Base-by-base conservation (phyloP, 1,140 invertebrate species). In the Metopolophium dirhodum region DNA sequence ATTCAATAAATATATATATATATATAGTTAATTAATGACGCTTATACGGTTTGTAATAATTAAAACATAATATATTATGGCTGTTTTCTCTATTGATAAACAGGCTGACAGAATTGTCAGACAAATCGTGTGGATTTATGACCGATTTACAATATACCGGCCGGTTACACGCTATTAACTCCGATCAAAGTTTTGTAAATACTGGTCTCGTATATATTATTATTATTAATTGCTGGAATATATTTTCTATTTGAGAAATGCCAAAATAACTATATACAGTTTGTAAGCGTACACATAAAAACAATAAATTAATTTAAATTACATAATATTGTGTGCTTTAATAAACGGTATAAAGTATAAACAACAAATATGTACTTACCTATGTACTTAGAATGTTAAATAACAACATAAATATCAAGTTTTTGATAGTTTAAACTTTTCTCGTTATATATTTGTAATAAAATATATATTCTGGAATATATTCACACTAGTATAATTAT, bases 21-120 rank as follows among this genome's bases (percentile, higher is more conserved):
- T 54, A 51, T 23, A 54, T n/a, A 77, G n/a, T n/a, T 18, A n/a
- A n/a, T 18, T 14, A 68, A 68, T 68, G 14, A n/a, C 4, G 11
- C 30, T n/a, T 77, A 77, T 77, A 35, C 14, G n/a, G 14, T 35
- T 51, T 51, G 11, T 51, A 51, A 77, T 77, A 77, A 77, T 77
- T n/a, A 77, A 77, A n/a, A n/a, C n/a, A n/a, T 77, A 77, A 77
- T 77, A 77, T 77, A 77, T 77, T 77, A 77, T 77, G 61, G 30
- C n/a, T n/a, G 14, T 77, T 77, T 77, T n/a, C n/a, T 77, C 14
- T 18, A 77, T 77, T 77, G n/a, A 77, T 77, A 14, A 77, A 77
- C 6, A 77, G 61, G 30, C 11, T 68, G 11, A 68, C 30, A 30
- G 9, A 68, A 68, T n/a, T 77, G 30, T 77, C 61, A 77, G 14